Percentiles rank a stretch among this genome's conserved stretches.
Evolutionary conservation across 2,113 vertebrate species (phyloP).

Genomic region (Potamarius usumacintae): DNA sequence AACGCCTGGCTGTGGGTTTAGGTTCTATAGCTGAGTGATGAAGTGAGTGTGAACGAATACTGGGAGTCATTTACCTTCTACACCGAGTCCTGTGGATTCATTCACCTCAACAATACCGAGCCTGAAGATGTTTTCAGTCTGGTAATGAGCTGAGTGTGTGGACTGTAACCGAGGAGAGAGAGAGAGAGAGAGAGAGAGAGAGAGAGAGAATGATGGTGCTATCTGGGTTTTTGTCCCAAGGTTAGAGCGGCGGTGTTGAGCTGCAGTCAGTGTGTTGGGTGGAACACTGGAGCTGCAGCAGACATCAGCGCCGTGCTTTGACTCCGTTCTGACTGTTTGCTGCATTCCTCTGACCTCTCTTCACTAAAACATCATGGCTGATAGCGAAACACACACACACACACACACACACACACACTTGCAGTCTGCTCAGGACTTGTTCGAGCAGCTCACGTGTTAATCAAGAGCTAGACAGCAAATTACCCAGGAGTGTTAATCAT

Average conservation of each 20-base stretch:
- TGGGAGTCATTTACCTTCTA: neutral
- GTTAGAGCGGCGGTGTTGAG: conserved; percentile 46
- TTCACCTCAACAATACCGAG: neutral
- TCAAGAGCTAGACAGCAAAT: neutral
- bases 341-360: conserved; percentile 56
- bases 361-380: conserved; percentile 48
- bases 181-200: conserved; percentile 3
- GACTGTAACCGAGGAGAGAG: neutral
- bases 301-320: conserved; percentile 68
- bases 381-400: conserved; percentile 13
- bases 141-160: neutral
- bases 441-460: neutral
- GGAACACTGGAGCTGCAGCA: conserved; percentile 55
- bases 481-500: neutral
- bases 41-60: neutral
- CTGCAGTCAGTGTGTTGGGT: conserved; percentile 31
- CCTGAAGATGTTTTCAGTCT: neutral
- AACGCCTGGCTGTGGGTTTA: neutral
- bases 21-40: neutral
- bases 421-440: neutral
- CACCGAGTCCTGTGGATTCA: neutral
- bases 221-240: conserved; percentile 38
- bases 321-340: conserved; percentile 68
- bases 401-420: neutral
- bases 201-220: neutral